Conservation (phyloP, 1,140 invertebrate genomes). For the Gerris buenoi region DNA sequence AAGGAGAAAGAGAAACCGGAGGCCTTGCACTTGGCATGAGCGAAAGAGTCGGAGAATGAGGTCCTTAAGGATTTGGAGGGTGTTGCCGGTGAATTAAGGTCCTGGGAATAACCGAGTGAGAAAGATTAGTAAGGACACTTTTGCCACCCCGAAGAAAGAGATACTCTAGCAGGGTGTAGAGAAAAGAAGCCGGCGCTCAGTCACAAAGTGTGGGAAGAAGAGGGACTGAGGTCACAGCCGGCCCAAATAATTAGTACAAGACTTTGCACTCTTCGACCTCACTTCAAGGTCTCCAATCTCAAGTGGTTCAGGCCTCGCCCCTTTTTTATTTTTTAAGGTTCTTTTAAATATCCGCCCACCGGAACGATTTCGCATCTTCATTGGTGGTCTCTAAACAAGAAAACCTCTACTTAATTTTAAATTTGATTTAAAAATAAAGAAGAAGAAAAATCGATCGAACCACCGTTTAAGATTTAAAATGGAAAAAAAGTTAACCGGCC, state of each 20-base stretch:
- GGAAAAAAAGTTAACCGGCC: neutral
- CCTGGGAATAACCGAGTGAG: neutral
- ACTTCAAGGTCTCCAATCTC: neutral
- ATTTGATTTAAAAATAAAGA: too few species aligned
- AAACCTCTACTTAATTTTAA: too few species aligned
- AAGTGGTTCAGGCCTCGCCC: neutral
- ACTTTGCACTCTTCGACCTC: neutral
- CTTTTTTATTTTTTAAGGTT: neutral
- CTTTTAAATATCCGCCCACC: neutral
- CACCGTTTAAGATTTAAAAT: too few species aligned
- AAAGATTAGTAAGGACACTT: neutral
- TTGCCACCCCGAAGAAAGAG: neutral
- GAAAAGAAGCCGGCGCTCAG: too few species aligned
- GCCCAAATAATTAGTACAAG: neutral
- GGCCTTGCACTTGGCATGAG: neutral
- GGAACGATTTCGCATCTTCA: too few species aligned
- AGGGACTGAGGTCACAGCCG: neutral
- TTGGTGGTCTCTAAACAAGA: too few species aligned
- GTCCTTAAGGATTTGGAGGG: neutral
- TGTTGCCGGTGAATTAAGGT: neutral
- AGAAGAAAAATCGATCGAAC: too few species aligned
- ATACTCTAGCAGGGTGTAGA: neutral
- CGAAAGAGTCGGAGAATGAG: neutral
- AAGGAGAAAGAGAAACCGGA: neutral
- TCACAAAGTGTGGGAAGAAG: neutral